phyloP scores from a whole-genome alignment of 1,140 invertebrate species.

The Pentalonia nigronervosa region DNA sequence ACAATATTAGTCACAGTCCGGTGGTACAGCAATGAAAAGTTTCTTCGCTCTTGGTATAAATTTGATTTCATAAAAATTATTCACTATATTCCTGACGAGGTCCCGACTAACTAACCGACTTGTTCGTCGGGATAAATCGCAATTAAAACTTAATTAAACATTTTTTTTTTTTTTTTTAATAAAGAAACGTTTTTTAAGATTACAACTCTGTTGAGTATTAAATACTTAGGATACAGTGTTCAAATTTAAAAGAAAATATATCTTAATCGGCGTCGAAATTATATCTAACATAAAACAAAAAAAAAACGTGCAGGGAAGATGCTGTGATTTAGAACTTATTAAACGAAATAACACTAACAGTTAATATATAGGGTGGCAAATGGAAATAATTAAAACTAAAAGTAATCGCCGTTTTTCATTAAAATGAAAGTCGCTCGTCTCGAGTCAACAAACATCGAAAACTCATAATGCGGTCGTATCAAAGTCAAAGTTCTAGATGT shows the following conservation, averaged over 20 bases:
- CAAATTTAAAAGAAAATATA: neutral
- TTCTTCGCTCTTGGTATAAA: neutral
- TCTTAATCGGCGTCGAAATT: neutral
- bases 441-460: neutral
- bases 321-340: neutral
- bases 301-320: neutral
- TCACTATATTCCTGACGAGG: neutral
- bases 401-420: neutral
- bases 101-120: neutral
- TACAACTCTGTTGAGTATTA: neutral
- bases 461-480: neutral
- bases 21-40: neutral
- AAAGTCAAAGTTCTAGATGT: neutral
- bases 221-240: neutral
- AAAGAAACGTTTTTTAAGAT: neutral
- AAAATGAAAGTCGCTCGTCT: neutral
- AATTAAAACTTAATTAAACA: neutral
- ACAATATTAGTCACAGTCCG: neutral
- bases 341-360: neutral
- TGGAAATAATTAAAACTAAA: neutral
- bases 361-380: neutral
- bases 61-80: neutral
- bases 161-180: neutral
- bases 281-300: neutral
- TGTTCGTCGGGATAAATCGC: neutral